Evolutionary conservation across 2,113 vertebrate genomes (phyloP).

Genomic region (Felis catus): DNA sequence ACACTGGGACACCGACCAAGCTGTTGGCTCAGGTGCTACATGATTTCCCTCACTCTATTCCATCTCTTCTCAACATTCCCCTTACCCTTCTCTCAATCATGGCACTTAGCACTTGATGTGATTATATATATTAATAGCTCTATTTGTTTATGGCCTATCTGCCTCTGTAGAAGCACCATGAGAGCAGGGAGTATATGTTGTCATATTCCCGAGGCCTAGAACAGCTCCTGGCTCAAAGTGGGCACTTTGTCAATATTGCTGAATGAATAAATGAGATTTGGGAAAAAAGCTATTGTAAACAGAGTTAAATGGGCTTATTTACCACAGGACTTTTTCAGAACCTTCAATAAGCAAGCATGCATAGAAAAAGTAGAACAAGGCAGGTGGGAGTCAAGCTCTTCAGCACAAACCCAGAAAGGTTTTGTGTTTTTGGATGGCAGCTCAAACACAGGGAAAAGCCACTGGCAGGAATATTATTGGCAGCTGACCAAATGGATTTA

Average conservation of each 20-base stretch:
- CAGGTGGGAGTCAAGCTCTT: not conserved
- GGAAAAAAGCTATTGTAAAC: not conserved
- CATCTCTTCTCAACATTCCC: not conserved
- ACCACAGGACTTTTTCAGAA: not conserved
- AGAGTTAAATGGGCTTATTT: not conserved
- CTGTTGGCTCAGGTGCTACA: not conserved
- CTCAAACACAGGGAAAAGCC: not conserved
- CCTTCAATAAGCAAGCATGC: not conserved
- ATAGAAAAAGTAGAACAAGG: not conserved
- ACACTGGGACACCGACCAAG: not conserved
- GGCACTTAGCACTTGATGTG: not conserved
- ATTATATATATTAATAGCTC: not conserved
- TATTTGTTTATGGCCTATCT: not conserved
- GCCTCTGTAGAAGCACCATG: not conserved
- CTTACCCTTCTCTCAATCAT: not conserved
- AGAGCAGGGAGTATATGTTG: not conserved
- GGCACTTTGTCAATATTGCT: not conserved
- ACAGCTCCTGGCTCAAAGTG: not conserved
- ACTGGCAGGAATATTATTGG: not conserved
- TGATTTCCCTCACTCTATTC: not conserved
- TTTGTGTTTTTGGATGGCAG: not conserved
- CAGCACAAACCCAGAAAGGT: not conserved
- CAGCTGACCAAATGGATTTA: slow-evolving; percentile 15
- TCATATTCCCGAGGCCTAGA: not conserved
- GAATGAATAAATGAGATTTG: not conserved